phyloP scores from a whole-genome alignment of 1,140 invertebrate genomes.

The Daktulosphaira vitifoliae region DNA sequence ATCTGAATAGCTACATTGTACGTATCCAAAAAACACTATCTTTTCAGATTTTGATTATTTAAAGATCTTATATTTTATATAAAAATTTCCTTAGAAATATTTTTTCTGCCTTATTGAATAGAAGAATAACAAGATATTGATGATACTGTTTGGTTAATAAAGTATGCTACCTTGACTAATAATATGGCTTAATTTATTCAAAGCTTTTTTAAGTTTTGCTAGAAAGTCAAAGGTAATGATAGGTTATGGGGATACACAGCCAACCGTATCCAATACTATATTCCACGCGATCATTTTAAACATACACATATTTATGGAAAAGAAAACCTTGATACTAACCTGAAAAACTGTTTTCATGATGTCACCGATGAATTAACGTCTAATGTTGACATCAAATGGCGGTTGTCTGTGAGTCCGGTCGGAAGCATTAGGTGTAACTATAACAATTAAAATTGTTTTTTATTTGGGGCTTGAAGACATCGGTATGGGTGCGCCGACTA shows the following conservation, averaged over 20 bases:
- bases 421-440: neutral
- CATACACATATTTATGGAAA: neutral
- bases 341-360: neutral
- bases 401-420: neutral
- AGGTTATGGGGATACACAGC: neutral
- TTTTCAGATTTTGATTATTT: no score
- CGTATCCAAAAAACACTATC: no score
- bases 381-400: neutral
- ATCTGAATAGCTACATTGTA: no score
- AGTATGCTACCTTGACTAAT: no score
- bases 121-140: no score
- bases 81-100: no score
- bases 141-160: no score
- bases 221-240: constrained; percentile 1
- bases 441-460: neutral
- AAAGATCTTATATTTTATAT: no score
- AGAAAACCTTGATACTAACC: neutral
- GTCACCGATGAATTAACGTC: neutral
- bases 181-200: constrained; percentile 9
- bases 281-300: constrained; percentile 27
- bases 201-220: neutral
- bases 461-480: neutral
- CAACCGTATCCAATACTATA: constrained; percentile 24
- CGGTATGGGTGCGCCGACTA: constrained; percentile 26
- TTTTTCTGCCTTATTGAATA: no score